A percentile compares a stretch with the other conserved stretches of the same genome.
Conservation (phyloP, 2,113 vertebrate genomes). For the Takifugu flavidus region DNA sequence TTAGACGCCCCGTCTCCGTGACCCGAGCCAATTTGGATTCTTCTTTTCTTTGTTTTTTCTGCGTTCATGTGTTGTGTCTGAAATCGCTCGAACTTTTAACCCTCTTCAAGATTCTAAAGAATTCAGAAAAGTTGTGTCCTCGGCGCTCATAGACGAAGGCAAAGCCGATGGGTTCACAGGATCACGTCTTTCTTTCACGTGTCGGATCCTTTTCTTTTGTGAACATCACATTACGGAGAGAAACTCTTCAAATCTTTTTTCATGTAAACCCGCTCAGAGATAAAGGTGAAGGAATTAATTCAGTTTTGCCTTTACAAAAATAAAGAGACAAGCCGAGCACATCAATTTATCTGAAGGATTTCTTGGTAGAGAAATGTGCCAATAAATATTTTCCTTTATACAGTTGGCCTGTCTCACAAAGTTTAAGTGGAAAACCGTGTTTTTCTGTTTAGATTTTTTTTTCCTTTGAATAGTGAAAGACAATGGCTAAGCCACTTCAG, state of each 20-base stretch:
- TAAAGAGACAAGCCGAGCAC: no score
- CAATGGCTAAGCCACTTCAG: conserved; percentile 50
- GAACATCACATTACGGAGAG: neutral
- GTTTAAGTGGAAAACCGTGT: conserved; percentile 15
- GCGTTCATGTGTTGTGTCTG: neutral
- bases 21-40: neutral
- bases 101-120: conserved; percentile 11
- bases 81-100: no score
- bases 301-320: no score
- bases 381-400: conserved; percentile 35
- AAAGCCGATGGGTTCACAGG: neutral
- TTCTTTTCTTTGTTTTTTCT: conserved; percentile 7
- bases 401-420: conserved; percentile 22
- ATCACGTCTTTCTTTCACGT: no score
- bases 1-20: conserved; percentile 1
- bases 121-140: conserved; percentile 40
- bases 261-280: no score
- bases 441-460: neutral
- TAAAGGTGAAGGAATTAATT: no score
- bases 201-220: neutral
- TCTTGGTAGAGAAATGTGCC: conserved; percentile 3
- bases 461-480: conserved; percentile 22
- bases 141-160: conserved; percentile 20
- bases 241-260: neutral
- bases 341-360: no score